Percentiles rank a stretch among this genome's conserved stretches.
Evolutionary conservation across 2,797 vertebrate genomes (phyloP).

Genomic region (Hybognathus amarus): DNA sequence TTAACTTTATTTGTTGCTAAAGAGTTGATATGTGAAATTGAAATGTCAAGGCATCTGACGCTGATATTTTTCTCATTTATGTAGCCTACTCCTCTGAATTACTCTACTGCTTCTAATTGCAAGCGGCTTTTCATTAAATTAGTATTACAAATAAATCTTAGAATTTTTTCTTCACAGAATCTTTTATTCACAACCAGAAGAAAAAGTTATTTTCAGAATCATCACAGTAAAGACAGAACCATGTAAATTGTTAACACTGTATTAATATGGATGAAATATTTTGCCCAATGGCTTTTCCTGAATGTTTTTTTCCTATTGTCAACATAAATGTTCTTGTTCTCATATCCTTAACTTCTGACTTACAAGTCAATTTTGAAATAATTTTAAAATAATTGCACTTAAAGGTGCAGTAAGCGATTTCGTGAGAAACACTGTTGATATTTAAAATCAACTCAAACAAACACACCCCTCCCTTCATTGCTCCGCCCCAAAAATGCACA

Average conservation of each 20-base stretch:
- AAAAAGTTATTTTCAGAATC: too few relatives aligned
- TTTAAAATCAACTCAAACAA: background rate
- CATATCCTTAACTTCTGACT: background rate
- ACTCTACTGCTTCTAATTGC: too few relatives aligned
- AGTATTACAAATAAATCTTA: too few relatives aligned
- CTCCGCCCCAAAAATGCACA: too few relatives aligned
- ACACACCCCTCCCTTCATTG: background rate
- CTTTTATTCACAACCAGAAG: too few relatives aligned
- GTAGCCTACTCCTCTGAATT: too few relatives aligned
- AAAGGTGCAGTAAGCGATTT: background rate
- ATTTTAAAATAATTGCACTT: background rate
- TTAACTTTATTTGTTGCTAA: background rate
- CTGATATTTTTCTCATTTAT: background rate
- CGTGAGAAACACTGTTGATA: background rate
- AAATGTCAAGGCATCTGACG: background rate
- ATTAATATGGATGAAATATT: too few relatives aligned
- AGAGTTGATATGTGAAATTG: background rate
- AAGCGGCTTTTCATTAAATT: too few relatives aligned
- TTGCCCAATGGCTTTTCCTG: too few relatives aligned
- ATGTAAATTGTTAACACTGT: too few relatives aligned
- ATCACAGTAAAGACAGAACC: too few relatives aligned
- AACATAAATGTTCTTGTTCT: background rate
- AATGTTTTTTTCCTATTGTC: background rate
- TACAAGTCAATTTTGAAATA: background rate
- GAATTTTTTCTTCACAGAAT: too few relatives aligned